These are phyloP conservation scores for Lycocerus yunnanus DNA, from an alignment of 2,888 invertebrate species.

Conservation along the genomic window DNA sequence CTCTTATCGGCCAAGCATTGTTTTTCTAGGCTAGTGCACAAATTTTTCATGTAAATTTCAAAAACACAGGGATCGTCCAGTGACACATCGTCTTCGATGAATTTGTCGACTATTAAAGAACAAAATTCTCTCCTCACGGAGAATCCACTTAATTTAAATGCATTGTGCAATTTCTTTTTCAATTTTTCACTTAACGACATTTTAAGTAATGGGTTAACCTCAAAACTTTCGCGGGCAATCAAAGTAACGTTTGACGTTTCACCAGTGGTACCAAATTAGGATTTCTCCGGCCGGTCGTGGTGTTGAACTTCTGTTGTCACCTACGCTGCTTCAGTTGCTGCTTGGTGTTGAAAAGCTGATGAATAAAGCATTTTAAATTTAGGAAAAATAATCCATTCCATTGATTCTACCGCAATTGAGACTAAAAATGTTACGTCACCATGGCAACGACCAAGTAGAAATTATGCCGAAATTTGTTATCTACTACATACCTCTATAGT, in stretches of 20 bases:
- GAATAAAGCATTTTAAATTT: no score
- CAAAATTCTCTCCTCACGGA: constrained; percentile 76
- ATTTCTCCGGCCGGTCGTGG: no score
- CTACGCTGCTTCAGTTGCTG: no score
- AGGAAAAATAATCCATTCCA: no score
- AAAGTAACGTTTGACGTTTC: not conserved
- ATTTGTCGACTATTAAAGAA: constrained; percentile 71
- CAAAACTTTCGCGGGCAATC: constrained; percentile 12
- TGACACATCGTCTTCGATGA: constrained; percentile 54
- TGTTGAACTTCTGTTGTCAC: no score
- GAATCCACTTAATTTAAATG: constrained; percentile 78
- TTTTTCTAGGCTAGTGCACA: constrained; percentile 78
- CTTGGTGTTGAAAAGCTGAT: no score
- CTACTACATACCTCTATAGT: no score
- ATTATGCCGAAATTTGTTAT: no score
- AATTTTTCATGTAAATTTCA: constrained; percentile 72
- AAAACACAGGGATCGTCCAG: constrained; percentile 64
- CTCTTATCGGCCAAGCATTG: constrained; percentile 75
- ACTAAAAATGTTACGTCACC: no score
- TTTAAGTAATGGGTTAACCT: constrained; percentile 4
- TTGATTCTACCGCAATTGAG: no score
- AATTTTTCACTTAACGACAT: constrained; percentile 57
- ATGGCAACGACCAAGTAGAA: no score
- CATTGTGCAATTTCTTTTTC: constrained; percentile 65
- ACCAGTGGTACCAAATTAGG: not conserved